Evolutionary conservation across 1,140 invertebrate species (phyloP).

Genomic region (Alviniconcha marisindica): DNA sequence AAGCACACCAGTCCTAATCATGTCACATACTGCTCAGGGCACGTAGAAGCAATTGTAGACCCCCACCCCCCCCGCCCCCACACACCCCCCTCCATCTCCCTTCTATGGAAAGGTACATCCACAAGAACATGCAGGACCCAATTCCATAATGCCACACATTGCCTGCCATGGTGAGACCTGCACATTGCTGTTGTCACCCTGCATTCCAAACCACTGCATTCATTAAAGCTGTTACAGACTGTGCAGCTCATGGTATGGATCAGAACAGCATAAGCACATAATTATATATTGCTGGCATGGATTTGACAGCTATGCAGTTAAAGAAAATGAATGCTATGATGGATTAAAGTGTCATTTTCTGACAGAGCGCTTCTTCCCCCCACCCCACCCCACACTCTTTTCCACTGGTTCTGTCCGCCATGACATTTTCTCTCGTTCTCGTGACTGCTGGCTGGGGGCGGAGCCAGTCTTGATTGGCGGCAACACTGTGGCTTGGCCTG

Average conservation of each 20-base stretch:
- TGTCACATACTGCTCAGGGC: no score
- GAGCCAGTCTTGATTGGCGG: conserved; percentile 65
- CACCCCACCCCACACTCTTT: conserved; percentile 65
- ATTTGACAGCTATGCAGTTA: not conserved
- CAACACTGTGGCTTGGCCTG: conserved; percentile 48
- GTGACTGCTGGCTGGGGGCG: conserved; percentile 47
- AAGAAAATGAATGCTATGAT: not conserved
- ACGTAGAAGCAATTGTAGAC: no score
- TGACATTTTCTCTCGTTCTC: conserved; percentile 65
- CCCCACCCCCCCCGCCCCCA: no score
- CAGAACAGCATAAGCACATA: not conserved
- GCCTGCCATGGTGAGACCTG: no score
- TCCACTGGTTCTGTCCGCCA: conserved; percentile 62
- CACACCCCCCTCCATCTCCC: no score
- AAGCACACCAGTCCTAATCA: no score
- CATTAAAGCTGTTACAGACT: not conserved
- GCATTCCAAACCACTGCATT: not conserved
- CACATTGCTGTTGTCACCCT: no score
- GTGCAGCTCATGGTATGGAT: not conserved
- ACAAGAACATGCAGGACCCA: no score
- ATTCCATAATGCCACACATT: no score
- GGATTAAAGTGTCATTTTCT: conserved; percentile 13
- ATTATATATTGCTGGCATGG: not conserved
- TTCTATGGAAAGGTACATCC: not conserved
- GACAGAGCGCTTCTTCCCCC: conserved; percentile 61